Conservation (phyloP, 1,140 invertebrate species). For the Atta texana region DNA sequence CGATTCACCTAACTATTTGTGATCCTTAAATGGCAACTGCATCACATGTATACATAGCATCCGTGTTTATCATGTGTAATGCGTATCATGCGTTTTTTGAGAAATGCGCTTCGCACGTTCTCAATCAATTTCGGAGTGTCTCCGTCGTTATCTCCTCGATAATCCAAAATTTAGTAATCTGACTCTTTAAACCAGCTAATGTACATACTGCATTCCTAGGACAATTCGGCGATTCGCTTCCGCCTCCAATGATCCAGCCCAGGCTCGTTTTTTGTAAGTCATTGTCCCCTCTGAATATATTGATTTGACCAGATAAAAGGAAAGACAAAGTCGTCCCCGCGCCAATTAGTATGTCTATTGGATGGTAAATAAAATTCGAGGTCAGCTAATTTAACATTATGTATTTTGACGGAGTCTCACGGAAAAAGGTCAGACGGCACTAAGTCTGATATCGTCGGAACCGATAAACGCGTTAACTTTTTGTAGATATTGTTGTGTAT, state of each 20-base stretch:
- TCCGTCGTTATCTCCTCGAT: background rate
- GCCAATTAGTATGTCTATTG: too few species aligned
- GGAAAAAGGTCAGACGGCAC: background rate
- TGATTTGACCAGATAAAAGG: background rate
- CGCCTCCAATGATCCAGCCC: slow-evolving; percentile 10
- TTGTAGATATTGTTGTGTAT: background rate
- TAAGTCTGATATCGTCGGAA: background rate
- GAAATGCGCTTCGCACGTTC: background rate
- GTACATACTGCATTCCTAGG: background rate
- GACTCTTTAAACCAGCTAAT: background rate
- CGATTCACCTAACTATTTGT: background rate
- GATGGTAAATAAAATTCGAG: too few species aligned
- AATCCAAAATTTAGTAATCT: background rate
- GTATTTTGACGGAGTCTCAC: background rate
- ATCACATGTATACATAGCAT: background rate
- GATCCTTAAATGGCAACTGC: background rate
- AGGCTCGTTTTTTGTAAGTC: slow-evolving; percentile 37
- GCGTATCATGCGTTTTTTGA: background rate
- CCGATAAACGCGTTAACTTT: background rate
- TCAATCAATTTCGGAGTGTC: background rate
- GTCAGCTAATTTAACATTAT: too few species aligned
- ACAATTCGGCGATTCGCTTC: too few species aligned
- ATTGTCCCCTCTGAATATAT: background rate
- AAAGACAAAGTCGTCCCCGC: too few species aligned
- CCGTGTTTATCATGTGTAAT: background rate